Evolutionary conservation across 2,113 vertebrate species (phyloP).

Genomic region (Mus pahari): DNA sequence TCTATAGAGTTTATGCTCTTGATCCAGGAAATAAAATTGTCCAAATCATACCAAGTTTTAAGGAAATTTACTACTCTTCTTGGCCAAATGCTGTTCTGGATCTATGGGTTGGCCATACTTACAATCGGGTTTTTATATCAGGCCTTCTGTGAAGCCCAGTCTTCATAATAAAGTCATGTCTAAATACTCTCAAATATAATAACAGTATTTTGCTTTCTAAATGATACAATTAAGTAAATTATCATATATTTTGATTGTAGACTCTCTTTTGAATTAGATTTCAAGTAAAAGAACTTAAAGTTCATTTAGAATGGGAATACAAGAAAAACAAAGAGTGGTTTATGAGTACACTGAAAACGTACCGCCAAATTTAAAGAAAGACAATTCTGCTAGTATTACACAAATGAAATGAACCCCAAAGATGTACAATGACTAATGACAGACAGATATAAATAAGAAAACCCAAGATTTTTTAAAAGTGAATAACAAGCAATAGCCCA

Average conservation of each 20-base stretch:
- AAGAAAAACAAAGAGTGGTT: neutral
- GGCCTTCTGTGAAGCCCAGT: neutral
- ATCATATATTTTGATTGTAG: neutral
- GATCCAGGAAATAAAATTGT: neutral
- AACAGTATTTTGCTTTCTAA: conserved; percentile 20
- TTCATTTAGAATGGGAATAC: neutral
- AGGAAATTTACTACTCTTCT: neutral
- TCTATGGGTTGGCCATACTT: neutral
- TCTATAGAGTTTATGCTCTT: neutral
- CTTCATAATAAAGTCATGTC: neutral
- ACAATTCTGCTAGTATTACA: neutral
- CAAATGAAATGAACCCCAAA: neutral
- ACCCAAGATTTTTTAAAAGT: neutral
- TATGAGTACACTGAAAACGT: neutral
- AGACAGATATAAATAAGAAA: neutral
- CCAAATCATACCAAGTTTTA: neutral
- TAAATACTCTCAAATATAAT: neutral
- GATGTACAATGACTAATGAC: neutral
- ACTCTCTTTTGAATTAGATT: neutral
- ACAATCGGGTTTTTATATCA: neutral
- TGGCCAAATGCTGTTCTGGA: neutral
- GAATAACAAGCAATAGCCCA: neutral
- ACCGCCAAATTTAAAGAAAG: neutral
- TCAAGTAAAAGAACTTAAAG: neutral
- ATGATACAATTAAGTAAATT: neutral